Conservation (phyloP, 2,888 invertebrate genomes). For the Dryococelus australis region DNA sequence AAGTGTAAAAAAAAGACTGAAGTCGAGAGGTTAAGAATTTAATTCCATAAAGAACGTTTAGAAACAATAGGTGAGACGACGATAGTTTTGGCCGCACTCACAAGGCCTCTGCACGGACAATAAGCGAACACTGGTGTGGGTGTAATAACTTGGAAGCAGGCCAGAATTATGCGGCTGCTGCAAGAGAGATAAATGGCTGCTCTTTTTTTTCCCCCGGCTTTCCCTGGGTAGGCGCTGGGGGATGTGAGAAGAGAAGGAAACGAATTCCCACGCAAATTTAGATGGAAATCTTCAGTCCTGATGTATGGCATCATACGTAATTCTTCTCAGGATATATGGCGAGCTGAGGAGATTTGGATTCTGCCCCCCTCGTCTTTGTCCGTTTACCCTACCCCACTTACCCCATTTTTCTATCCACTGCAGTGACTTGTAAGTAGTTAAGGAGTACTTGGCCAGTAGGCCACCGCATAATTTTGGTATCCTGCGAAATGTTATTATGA, state of each 20-base stretch:
- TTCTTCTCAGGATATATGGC: constrained; percentile 9
- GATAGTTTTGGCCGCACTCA: background rate
- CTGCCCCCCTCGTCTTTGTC: background rate
- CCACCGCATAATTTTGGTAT: no score
- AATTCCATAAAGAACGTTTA: background rate
- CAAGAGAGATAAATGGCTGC: background rate
- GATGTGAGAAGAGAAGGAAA: background rate
- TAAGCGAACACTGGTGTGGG: background rate
- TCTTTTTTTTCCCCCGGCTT: no score
- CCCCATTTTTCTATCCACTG: background rate
- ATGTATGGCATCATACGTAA: constrained; percentile 4
- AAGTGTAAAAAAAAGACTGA: background rate
- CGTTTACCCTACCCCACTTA: background rate
- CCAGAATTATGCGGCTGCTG: constrained; percentile 1
- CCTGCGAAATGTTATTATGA: no score
- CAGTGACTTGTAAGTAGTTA: no score
- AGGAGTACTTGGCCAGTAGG: no score
- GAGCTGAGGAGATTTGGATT: background rate
- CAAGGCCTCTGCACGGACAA: background rate
- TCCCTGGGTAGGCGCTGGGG: no score
- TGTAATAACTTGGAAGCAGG: constrained; percentile 1
- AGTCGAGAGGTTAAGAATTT: background rate
- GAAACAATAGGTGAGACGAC: background rate
- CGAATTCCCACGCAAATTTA: constrained; percentile 16
- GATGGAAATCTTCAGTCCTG: constrained; percentile 10